Evolutionary conservation across 2,797 vertebrate species (phyloP).

Genomic region (Acrossocheilus fasciatus): DNA sequence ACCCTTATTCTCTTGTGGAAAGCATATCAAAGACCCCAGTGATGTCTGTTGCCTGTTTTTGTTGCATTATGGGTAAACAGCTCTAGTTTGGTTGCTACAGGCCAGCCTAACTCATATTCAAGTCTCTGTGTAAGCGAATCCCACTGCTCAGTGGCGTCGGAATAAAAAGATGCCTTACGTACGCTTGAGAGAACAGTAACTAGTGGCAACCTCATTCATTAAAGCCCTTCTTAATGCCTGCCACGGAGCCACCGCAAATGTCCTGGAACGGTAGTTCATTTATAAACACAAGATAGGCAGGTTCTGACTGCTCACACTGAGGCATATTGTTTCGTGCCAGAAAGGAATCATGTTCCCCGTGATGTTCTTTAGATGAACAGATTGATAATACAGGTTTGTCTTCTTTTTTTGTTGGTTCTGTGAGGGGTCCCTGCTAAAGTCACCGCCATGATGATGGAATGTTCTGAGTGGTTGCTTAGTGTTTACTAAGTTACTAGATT

Average conservation of each 20-base stretch:
- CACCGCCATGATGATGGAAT: no score
- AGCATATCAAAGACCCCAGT: constrained; percentile 33
- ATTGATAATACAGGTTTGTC: constrained; percentile 41
- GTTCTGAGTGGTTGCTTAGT: not conserved
- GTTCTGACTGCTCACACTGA: constrained; percentile 62
- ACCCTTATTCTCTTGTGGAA: constrained; percentile 45
- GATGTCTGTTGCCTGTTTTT: constrained; percentile 32
- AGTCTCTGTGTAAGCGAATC: constrained; percentile 55
- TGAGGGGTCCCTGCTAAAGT: not conserved
- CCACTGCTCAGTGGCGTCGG: constrained; percentile 35
- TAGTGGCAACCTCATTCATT: constrained; percentile 83
- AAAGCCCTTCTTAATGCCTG: constrained; percentile 76
- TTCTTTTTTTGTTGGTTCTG: constrained; percentile 28
- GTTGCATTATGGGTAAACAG: constrained; percentile 49
- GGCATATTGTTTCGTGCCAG: constrained; percentile 43
- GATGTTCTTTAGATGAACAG: constrained; percentile 46
- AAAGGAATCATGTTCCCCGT: constrained; percentile 53
- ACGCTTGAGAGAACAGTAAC: constrained; percentile 80
- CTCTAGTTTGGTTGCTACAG: constrained; percentile 32
- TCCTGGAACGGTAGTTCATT: constrained; percentile 77
- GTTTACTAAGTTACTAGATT: not conserved
- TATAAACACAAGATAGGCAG: constrained; percentile 61
- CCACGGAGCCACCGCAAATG: constrained; percentile 78
- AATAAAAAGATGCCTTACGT: constrained; percentile 60
- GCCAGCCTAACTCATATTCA: constrained; percentile 51